These are phyloP conservation scores for Darevskia mixta DNA, from an alignment of 2,797 vertebrate species.

Conservation along the genomic window DNA sequence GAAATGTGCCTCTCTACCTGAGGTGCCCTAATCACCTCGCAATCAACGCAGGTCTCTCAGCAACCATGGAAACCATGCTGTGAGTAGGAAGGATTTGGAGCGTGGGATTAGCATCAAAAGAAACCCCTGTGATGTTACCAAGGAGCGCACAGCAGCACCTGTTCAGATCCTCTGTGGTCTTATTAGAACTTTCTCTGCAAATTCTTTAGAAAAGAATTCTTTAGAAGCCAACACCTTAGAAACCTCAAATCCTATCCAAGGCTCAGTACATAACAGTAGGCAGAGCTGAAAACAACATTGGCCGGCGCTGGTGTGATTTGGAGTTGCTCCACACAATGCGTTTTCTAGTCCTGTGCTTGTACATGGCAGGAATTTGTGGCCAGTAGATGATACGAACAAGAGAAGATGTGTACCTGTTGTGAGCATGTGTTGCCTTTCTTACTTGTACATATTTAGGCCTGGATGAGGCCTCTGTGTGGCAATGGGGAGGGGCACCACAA, in stretches of 20 bases:
- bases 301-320: neutral
- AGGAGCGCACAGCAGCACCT: constrained; percentile 10
- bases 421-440: neutral
- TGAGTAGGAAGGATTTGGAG: constrained; percentile 17
- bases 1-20: neutral
- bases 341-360: neutral
- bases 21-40: neutral
- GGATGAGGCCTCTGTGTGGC: neutral
- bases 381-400: neutral
- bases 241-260: neutral
- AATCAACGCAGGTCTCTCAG: neutral
- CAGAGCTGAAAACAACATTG: neutral
- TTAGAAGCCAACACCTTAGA: neutral
- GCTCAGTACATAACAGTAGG: neutral
- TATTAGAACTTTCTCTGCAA: neutral
- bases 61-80: neutral
- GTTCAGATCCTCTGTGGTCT: constrained; percentile 9
- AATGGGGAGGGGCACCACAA: neutral
- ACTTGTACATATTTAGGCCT: neutral
- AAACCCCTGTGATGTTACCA: neutral
- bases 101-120: constrained; percentile 9
- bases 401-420: neutral
- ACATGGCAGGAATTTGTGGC: neutral
- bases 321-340: too few species aligned
- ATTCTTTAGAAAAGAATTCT: neutral